phyloP scores from a whole-genome alignment of 2,797 vertebrate species.

The Loriculus beryllinus region DNA sequence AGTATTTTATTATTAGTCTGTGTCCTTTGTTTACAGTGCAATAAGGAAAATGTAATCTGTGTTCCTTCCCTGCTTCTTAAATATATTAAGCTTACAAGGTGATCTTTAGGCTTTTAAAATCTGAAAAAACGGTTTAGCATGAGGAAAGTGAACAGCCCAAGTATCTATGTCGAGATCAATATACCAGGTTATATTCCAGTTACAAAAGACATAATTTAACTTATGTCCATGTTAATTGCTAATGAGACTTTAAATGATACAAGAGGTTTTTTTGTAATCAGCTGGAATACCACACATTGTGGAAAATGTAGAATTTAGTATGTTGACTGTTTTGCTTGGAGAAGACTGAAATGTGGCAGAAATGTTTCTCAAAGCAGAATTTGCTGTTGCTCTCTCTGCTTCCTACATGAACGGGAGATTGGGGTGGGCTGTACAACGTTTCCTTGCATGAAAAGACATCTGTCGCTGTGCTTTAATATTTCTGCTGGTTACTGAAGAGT shows the following conservation, averaged over 20 bases:
- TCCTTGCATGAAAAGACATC: not conserved
- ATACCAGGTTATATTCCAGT: not conserved
- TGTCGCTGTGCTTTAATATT: not conserved
- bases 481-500: not conserved
- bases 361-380: not conserved
- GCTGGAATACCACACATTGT: not conserved
- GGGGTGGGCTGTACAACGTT: not conserved
- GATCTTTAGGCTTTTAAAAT: not conserved
- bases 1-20: not conserved
- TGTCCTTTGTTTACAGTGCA: not conserved
- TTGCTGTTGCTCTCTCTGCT: not conserved
- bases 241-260: not conserved
- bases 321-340: not conserved
- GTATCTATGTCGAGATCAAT: not conserved
- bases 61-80: not conserved
- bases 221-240: not conserved
- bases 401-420: not conserved
- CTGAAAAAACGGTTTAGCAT: not conserved
- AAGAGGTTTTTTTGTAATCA: not conserved
- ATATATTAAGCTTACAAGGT: not conserved
- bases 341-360: not conserved
- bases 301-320: not conserved
- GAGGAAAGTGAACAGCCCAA: not conserved
- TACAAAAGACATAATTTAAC: not conserved
- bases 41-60: not conserved